Conservation (phyloP, 2,888 invertebrate genomes). For the Chydorus sphaericus region DNA sequence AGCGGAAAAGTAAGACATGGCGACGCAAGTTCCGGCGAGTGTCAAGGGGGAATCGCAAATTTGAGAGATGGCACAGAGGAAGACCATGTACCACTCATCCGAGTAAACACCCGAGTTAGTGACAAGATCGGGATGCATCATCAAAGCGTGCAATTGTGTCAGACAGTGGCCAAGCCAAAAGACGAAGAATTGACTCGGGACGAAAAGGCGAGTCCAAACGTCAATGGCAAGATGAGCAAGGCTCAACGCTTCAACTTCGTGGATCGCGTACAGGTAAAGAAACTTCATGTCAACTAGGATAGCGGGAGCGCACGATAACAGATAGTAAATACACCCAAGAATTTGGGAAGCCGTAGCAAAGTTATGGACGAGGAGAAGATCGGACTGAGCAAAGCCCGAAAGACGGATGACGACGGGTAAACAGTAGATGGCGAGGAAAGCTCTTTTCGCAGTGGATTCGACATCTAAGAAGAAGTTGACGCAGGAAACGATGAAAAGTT, state of each 20-base stretch:
- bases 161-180: conserved; percentile 35
- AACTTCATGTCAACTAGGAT: conserved; percentile 27
- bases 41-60: conserved; percentile 35
- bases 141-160: conserved; percentile 27
- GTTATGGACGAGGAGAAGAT: conserved; percentile 31
- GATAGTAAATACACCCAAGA: conserved; percentile 29
- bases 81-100: conserved; percentile 29
- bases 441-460: conserved; percentile 20
- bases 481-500: conserved; percentile 27
- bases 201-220: conserved; percentile 31
- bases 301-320: conserved; percentile 29
- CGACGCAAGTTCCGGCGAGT: conserved; percentile 34
- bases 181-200: conserved; percentile 34
- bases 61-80: conserved; percentile 30
- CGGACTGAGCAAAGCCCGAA: conserved; percentile 29
- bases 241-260: conserved; percentile 24
- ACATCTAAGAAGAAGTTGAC: conserved; percentile 22
- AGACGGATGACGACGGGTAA: conserved; percentile 34
- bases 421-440: conserved; percentile 31
- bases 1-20: conserved; percentile 34
- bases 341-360: conserved; percentile 30
- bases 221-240: conserved; percentile 25
- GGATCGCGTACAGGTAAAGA: conserved; percentile 22
- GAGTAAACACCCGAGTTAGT: conserved; percentile 13
- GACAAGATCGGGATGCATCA: conserved; percentile 17